A percentile compares a stretch with the other conserved stretches of the same genome.
phyloP scores from a whole-genome alignment of 2,797 vertebrate species.

The Nothura maculosa region DNA sequence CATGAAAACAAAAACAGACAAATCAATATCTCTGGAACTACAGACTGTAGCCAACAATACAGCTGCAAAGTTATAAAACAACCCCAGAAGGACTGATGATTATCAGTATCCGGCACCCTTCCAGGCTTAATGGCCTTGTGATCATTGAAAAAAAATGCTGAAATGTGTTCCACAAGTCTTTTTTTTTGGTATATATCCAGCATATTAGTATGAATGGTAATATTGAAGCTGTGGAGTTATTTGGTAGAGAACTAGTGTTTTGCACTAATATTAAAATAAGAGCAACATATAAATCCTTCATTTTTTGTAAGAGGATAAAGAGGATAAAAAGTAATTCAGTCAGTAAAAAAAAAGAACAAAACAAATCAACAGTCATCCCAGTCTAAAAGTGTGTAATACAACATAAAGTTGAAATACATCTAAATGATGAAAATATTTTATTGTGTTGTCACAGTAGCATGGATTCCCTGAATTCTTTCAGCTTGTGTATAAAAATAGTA shows the following conservation, averaged over 20 bases:
- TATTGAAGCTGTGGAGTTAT: not conserved
- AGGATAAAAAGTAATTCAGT: not conserved
- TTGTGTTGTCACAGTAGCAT: not conserved
- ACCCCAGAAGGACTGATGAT: conserved; percentile 55
- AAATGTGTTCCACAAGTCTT: not conserved
- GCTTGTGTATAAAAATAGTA: not conserved
- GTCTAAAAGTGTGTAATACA: not conserved
- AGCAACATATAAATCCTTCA: not conserved
- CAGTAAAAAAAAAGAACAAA: not conserved
- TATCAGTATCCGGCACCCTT: conserved; percentile 57
- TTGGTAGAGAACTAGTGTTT: not conserved
- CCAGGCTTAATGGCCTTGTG: not conserved
- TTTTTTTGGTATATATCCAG: not conserved
- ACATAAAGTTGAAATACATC: not conserved
- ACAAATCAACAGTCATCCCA: not conserved
- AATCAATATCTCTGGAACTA: conserved; percentile 39
- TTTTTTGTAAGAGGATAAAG: not conserved
- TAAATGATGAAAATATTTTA: not conserved
- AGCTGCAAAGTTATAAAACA: conserved; percentile 67
- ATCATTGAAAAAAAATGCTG: conserved; percentile 12
- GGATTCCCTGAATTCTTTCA: not conserved
- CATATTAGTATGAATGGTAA: not conserved
- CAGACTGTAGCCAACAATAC: conserved; percentile 38
- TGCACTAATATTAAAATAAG: not conserved
- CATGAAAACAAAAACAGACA: conserved; percentile 71